Percentiles rank a stretch among this genome's conserved stretches.
Evolutionary conservation across 1,140 invertebrate genomes (phyloP).

Genomic region (Triops longicaudatus): DNA sequence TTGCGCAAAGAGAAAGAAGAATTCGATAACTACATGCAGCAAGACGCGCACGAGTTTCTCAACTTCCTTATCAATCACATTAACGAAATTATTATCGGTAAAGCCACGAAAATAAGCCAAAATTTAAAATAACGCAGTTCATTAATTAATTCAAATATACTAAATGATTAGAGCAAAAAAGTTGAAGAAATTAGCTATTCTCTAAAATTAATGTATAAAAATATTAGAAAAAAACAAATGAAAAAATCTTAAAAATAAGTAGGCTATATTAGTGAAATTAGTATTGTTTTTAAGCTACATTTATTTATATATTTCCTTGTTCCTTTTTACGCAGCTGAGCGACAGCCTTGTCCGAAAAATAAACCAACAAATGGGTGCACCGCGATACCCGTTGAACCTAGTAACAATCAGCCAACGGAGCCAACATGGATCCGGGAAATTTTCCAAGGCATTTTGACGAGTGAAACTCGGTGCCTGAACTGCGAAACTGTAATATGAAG

Average conservation of each 20-base stretch:
- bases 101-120: too few species aligned
- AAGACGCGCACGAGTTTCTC: slow-evolving; percentile 99
- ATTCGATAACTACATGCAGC: slow-evolving; percentile 99
- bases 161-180: too few species aligned
- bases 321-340: slow-evolving; percentile 55
- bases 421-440: slow-evolving; percentile 99
- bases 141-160: too few species aligned
- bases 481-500: slow-evolving; percentile 84
- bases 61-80: slow-evolving; percentile 98
- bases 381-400: not conserved
- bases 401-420: slow-evolving; percentile 43
- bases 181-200: too few species aligned
- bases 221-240: slow-evolving; percentile 17
- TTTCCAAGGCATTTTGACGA: slow-evolving; percentile 97
- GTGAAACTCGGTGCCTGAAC: slow-evolving; percentile 97
- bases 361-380: slow-evolving; percentile 24
- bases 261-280: slow-evolving; percentile 10
- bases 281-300: slow-evolving; percentile 17
- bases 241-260: slow-evolving; percentile 29
- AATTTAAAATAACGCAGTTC: too few species aligned
- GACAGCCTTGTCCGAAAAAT: slow-evolving; percentile 45
- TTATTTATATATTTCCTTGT: slow-evolving; percentile 22
- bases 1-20: slow-evolving; percentile 98
- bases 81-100: slow-evolving; percentile 84
- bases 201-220: not conserved